Evolutionary conservation across 2,797 vertebrate species (phyloP).

Genomic region (Aulostomus chinensis): DNA sequence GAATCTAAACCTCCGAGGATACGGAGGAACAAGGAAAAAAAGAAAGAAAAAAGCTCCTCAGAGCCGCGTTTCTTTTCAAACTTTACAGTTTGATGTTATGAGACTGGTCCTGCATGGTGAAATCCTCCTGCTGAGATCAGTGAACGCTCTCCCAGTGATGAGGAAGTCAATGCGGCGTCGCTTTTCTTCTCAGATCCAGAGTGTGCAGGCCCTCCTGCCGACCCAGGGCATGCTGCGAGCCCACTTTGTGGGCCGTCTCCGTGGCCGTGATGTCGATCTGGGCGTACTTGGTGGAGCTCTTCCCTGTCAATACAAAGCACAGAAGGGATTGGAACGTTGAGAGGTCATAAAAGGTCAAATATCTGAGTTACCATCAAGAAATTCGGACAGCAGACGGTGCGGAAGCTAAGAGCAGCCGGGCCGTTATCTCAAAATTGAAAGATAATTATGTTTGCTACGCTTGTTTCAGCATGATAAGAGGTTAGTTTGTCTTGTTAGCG

Average conservation of each 20-base stretch:
- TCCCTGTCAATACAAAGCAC: conserved; percentile 71
- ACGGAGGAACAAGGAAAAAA: neutral
- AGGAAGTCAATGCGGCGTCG: conserved; percentile 74
- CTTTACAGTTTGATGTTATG: conserved; percentile 7
- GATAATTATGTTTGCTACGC: no score
- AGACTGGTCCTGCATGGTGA: neutral
- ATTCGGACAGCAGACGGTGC: no score
- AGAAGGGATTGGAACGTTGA: neutral
- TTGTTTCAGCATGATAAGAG: no score
- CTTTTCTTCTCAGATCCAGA: conserved; percentile 82
- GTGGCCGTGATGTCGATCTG: conserved; percentile 91
- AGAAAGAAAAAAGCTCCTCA: neutral
- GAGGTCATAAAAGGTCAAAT: neutral
- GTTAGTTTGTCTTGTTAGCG: no score
- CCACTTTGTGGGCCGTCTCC: conserved; percentile 88
- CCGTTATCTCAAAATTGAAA: no score
- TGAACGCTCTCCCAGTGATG: neutral
- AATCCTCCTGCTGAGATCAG: conserved; percentile 2
- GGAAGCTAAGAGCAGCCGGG: no score
- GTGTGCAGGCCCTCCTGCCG: conserved; percentile 87
- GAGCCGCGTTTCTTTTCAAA: conserved; percentile 1
- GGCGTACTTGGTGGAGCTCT: conserved; percentile 82
- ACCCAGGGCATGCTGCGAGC: conserved; percentile 85
- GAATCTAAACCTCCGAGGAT: neutral
- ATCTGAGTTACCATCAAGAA: no score